Evolutionary conservation across 2,113 vertebrate species (phyloP).

Genomic region (Benitochromis conjunctus): DNA sequence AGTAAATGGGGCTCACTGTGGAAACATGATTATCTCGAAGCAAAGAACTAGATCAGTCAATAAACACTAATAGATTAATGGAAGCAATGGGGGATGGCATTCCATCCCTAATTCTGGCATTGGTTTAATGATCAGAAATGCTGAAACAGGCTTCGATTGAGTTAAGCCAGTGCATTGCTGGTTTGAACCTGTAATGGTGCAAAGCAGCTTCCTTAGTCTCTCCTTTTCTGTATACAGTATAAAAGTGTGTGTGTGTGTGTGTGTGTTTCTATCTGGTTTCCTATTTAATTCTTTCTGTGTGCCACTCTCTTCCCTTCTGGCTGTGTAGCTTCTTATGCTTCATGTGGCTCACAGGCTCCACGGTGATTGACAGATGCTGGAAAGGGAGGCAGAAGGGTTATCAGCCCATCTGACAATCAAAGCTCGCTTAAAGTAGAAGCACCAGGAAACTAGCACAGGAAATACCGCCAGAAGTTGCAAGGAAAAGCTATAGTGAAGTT

Average conservation of each 20-base stretch:
- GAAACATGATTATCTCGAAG: constrained; percentile 61
- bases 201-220: neutral
- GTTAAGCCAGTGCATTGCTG: constrained; percentile 5
- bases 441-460: neutral
- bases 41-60: constrained; percentile 59
- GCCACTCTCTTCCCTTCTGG: constrained; percentile 16
- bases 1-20: constrained; percentile 31
- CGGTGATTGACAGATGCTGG: constrained; percentile 54
- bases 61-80: constrained; percentile 60
- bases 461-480: neutral
- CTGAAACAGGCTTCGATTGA: constrained; percentile 49
- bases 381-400: constrained; percentile 46
- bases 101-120: constrained; percentile 52
- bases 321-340: neutral
- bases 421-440: constrained; percentile 17
- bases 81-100: constrained; percentile 30
- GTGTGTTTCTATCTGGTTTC: neutral
- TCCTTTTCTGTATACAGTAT: neutral
- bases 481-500: neutral
- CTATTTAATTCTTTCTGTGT: neutral
- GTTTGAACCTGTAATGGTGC: constrained; percentile 24
- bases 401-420: constrained; percentile 65
- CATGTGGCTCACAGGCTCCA: constrained; percentile 2
- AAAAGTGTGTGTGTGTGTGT: neutral
- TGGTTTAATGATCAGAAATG: constrained; percentile 66